These are phyloP conservation scores for Mimachlamys varia DNA, from an alignment of 2,888 invertebrate species.

Conservation along the genomic window DNA sequence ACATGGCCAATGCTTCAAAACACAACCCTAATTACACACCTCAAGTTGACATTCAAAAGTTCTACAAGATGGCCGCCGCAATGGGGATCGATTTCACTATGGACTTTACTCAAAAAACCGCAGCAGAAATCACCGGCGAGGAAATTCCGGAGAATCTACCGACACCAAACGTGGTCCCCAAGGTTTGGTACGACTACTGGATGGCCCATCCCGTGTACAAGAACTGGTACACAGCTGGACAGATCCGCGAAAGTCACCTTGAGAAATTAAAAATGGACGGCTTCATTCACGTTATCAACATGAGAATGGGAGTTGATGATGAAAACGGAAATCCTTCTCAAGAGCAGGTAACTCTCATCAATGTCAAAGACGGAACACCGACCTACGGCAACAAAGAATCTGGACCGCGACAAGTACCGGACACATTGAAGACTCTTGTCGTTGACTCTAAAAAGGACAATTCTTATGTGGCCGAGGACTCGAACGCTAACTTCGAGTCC, in stretches of 20 bases:
- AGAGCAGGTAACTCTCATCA: conserved; percentile 72
- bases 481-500: conserved; percentile 68
- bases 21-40: conserved; percentile 63
- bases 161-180: conserved; percentile 63
- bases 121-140: conserved; percentile 71
- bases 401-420: conserved; percentile 64
- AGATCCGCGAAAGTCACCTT: conserved; percentile 70
- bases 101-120: conserved; percentile 62
- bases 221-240: conserved; percentile 74
- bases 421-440: conserved; percentile 60
- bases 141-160: conserved; percentile 63
- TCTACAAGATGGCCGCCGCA: conserved; percentile 66
- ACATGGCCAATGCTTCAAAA: conserved; percentile 68
- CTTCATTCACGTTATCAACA: conserved; percentile 70
- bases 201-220: conserved; percentile 70
- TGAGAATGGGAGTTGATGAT: conserved; percentile 64
- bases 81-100: conserved; percentile 72
- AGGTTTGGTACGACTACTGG: conserved; percentile 74
- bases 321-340: conserved; percentile 66
- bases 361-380: conserved; percentile 67
- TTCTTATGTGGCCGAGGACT: conserved; percentile 63
- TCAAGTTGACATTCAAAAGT: conserved; percentile 62
- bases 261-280: conserved; percentile 63
- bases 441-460: conserved; percentile 62
- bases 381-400: conserved; percentile 66